Percentiles rank a stretch among this genome's conserved stretches.
Evolutionary conservation across 2,797 vertebrate genomes (phyloP).

Genomic region (Sebastolobus alascanus): DNA sequence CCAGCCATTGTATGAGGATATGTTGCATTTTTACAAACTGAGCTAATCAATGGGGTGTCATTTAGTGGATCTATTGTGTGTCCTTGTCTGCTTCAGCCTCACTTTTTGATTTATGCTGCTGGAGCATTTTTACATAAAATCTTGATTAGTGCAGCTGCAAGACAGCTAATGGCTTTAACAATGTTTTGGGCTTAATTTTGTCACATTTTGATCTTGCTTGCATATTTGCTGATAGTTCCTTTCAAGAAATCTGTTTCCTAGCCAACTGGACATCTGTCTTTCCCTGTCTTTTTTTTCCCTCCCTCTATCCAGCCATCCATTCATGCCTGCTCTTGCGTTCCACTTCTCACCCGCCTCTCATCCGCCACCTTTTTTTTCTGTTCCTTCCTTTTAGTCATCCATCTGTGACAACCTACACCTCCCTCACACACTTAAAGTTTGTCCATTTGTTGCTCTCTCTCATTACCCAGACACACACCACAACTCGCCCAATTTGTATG

Average conservation of each 20-base stretch:
- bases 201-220: conserved; percentile 35
- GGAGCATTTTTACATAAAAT: conserved; percentile 50
- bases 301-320: conserved; percentile 55
- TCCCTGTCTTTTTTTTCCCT: conserved; percentile 15
- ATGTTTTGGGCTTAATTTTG: conserved; percentile 39
- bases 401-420: conserved; percentile 76
- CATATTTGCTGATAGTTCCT: conserved; percentile 27
- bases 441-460: conserved; percentile 53
- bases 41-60: conserved; percentile 29
- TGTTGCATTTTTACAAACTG: neutral
- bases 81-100: conserved; percentile 23
- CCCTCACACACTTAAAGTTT: conserved; percentile 64
- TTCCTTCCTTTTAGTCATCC: conserved; percentile 71
- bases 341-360: conserved; percentile 58
- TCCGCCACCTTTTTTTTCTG: conserved; percentile 56
- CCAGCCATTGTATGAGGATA: neutral
- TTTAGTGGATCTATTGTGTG: conserved; percentile 47
- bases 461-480: conserved; percentile 47
- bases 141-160: conserved; percentile 65
- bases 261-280: conserved; percentile 57
- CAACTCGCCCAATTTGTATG: conserved; percentile 40
- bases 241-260: conserved; percentile 16
- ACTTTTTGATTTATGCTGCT: conserved; percentile 41
- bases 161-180: conserved; percentile 37
- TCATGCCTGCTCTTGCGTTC: conserved; percentile 65